phyloP scores from a whole-genome alignment of 2,888 invertebrate species.

The Agrotis clavis region DNA sequence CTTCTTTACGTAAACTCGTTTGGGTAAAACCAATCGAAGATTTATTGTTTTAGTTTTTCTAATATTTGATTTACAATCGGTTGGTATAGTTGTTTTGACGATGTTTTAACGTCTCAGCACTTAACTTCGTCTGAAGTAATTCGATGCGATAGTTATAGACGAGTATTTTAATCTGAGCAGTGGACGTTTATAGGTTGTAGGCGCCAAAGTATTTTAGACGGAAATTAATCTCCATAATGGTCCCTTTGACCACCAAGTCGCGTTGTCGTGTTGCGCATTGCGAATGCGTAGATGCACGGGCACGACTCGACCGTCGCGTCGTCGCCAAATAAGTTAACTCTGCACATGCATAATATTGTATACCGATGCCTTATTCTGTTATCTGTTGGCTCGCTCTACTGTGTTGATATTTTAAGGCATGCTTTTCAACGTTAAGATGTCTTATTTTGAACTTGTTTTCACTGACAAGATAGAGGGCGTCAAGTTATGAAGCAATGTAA shows the following conservation, averaged over 20 bases:
- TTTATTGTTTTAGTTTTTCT: slow-evolving; percentile 58
- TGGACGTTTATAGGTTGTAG: slow-evolving; percentile 58
- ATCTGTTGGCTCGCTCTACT: slow-evolving; percentile 57
- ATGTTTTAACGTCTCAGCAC: slow-evolving; percentile 43
- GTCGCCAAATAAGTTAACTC: slow-evolving; percentile 66
- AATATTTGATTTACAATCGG: slow-evolving; percentile 53
- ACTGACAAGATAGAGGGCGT: slow-evolving; percentile 38
- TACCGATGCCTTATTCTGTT: slow-evolving; percentile 60
- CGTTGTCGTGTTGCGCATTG: slow-evolving; percentile 62
- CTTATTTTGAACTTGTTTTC: slow-evolving; percentile 55
- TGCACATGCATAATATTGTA: slow-evolving; percentile 61
- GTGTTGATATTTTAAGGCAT: slow-evolving; percentile 59
- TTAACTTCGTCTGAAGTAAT: slow-evolving; percentile 48
- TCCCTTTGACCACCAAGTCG: slow-evolving; percentile 63
- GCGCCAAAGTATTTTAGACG: slow-evolving; percentile 67
- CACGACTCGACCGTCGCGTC: slow-evolving; percentile 55
- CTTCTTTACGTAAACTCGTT: slow-evolving; percentile 57
- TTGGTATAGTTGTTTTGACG: slow-evolving; percentile 34
- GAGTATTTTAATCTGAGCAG: slow-evolving; percentile 59
- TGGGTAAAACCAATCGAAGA: slow-evolving; percentile 55
- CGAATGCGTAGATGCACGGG: slow-evolving; percentile 62
- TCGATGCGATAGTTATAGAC: slow-evolving; percentile 55
- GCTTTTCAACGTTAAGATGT: slow-evolving; percentile 54
- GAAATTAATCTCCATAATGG: slow-evolving; percentile 73
- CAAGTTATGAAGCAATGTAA: slow-evolving; percentile 39